Evolutionary conservation across 2,888 invertebrate genomes (phyloP), one percentile per base, ranked within the genome.

Genomic region (Melinaea menophilus): DNA sequence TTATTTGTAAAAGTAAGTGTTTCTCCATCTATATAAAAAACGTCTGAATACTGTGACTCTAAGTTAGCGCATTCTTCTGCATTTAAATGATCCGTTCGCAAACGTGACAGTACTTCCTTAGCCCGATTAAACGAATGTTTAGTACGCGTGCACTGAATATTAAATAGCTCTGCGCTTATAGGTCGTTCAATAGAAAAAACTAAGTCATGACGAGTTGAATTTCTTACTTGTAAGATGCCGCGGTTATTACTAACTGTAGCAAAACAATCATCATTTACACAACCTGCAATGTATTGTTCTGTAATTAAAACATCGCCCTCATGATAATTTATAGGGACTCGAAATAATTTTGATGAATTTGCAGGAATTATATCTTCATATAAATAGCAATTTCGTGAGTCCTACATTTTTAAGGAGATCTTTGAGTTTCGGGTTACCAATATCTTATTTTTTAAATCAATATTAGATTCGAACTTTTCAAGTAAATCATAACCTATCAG

Each of bases 51-150:
- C 59, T 48, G 48, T 11, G 7, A 11, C 34, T 63, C 59, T 60
- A 74, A 66, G 45, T 77, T 74, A 55, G 61, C 62, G 1, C 66
- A 65, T 69, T 75, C 75, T 46, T 78, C 76, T 0, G 57, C 45
- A 34, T 76, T 75, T 12, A 77, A 54, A 64, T 77, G 76, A 5
- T 73, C 69, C 0, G 74, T 76, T 5, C 76, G 72, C 5, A 78
- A 56, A 0, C 72, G 72, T 12, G 73, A 69, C 22, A 69, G 33
- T 2, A 69, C 65, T 22, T 69, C 60, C 3, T 51, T 59, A 46
- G 48, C 60, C 9, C 73, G 73, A 0, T 63, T 12, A 0, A 51
- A 4, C 5, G 45, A 11, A 12, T 47, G 55, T 41, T 69, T n/a
- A 35, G 61, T 68, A 37, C 56, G 54, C 47, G 7, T 57, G 59